Percentiles rank a stretch among this genome's conserved stretches.
Conservation (phyloP, 1,140 invertebrate genomes). For the Centruroides sculpturatus region DNA sequence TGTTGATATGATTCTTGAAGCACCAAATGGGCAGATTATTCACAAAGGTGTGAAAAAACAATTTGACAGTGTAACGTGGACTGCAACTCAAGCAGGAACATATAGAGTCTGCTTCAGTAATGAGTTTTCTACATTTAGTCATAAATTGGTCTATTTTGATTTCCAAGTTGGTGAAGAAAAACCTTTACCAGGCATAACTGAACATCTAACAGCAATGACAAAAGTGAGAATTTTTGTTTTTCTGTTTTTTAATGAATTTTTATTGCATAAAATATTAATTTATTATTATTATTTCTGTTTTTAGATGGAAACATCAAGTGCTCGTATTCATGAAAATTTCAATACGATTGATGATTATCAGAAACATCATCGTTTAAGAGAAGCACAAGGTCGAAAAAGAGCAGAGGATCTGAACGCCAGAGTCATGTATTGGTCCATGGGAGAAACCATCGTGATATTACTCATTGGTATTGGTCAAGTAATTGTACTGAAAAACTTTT, state of each 20-base stretch:
- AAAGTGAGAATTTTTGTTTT: conserved; percentile 44
- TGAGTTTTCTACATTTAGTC: conserved; percentile 99
- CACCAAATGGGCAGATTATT: conserved; percentile 72
- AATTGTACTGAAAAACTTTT: conserved; percentile 83
- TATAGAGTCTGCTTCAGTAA: conserved; percentile 93
- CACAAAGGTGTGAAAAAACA: conserved; percentile 88
- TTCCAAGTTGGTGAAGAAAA: conserved; percentile 88
- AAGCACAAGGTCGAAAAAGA: conserved; percentile 81
- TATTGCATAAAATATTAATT: not conserved
- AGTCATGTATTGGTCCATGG: conserved; percentile 81
- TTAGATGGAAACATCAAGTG: conserved; percentile 80
- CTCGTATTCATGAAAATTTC: conserved; percentile 73
- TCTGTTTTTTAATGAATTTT: no score
- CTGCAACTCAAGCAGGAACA: conserved; percentile 52
- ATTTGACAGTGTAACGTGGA: conserved; percentile 83
- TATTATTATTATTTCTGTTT: no score
- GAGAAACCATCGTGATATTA: conserved; percentile 73
- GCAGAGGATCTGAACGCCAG: conserved; percentile 91
- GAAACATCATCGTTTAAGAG: conserved; percentile 87
- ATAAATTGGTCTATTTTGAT: conserved; percentile 98
- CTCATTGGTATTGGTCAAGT: conserved; percentile 78
- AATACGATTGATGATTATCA: conserved; percentile 81
- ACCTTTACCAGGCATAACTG: conserved; percentile 65
- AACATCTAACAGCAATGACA: conserved; percentile 86
- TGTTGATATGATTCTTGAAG: conserved; percentile 84